Conservation (phyloP, 2,797 vertebrate genomes). For the Cercopithecus neglectus region DNA sequence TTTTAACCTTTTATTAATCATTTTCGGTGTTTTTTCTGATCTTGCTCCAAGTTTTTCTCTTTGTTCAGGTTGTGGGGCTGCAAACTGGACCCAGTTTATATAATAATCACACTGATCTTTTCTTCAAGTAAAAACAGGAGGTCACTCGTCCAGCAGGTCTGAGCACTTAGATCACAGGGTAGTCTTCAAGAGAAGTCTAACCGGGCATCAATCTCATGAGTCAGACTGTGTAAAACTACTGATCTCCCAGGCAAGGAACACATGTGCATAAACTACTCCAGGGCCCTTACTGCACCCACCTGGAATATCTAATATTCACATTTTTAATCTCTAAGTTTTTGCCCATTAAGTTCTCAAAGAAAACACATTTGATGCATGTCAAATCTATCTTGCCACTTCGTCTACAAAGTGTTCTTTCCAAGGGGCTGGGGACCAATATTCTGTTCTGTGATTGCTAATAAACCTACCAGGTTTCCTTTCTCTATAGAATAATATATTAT, state of each 20-base stretch:
- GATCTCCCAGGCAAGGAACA: neutral
- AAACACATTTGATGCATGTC: neutral
- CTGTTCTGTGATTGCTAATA: neutral
- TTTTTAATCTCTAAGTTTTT: neutral
- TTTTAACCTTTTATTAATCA: neutral
- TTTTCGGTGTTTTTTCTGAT: neutral
- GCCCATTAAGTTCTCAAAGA: neutral
- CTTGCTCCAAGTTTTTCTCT: conserved; percentile 30
- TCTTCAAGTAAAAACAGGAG: neutral
- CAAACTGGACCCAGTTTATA: neutral
- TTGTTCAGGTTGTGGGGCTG: neutral
- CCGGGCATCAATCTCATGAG: neutral
- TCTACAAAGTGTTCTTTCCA: neutral
- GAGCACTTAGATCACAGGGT: neutral
- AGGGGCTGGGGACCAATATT: neutral
- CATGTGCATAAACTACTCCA: too few relatives aligned
- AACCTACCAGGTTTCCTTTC: neutral
- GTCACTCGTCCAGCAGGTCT: neutral
- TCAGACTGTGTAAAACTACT: conserved; percentile 1
- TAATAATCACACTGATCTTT: neutral
- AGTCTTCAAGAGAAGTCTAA: neutral
- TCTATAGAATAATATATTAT: neutral
- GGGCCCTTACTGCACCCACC: neutral
- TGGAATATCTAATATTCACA: neutral
- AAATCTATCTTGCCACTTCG: neutral